Percentiles rank a stretch among this genome's conserved stretches.
Evolutionary conservation across 2,888 invertebrate species (phyloP).

Genomic region (Beris morrisii): DNA sequence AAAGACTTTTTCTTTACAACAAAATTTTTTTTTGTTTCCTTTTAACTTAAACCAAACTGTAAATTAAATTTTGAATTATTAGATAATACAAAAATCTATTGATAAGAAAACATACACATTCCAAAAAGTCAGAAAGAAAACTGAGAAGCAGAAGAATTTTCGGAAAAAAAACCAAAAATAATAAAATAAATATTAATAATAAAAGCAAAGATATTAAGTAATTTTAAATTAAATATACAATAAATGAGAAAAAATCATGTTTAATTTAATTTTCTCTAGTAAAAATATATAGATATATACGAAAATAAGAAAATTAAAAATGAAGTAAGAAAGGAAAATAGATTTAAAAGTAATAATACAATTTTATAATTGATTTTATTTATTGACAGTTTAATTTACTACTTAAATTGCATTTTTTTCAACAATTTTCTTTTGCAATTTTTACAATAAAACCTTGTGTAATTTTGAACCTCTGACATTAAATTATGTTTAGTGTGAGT

Average conservation of each 20-base stretch:
- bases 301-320: slow-evolving; percentile 1
- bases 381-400: no score
- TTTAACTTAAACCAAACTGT: slow-evolving; percentile 3
- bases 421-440: no score
- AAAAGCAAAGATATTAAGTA: not conserved
- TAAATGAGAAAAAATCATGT: slow-evolving; percentile 6
- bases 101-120: slow-evolving; percentile 19
- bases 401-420: no score
- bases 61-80: slow-evolving; percentile 13
- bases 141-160: slow-evolving; percentile 1
- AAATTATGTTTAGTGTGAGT: no score
- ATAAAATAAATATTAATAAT: not conserved
- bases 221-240: slow-evolving; percentile 12
- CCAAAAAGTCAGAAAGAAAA: slow-evolving; percentile 20
- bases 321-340: slow-evolving; percentile 7
- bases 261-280: slow-evolving; percentile 27
- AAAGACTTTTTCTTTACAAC: not conserved
- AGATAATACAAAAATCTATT: slow-evolving; percentile 13
- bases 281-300: slow-evolving; percentile 14
- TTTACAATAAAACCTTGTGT: no score
- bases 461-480: no score
- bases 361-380: no score
- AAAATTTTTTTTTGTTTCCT: not conserved
- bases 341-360: slow-evolving; percentile 24
- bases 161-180: slow-evolving; percentile 4